phyloP scores from a whole-genome alignment of 2,113 vertebrate species.

The Colius striatus region DNA sequence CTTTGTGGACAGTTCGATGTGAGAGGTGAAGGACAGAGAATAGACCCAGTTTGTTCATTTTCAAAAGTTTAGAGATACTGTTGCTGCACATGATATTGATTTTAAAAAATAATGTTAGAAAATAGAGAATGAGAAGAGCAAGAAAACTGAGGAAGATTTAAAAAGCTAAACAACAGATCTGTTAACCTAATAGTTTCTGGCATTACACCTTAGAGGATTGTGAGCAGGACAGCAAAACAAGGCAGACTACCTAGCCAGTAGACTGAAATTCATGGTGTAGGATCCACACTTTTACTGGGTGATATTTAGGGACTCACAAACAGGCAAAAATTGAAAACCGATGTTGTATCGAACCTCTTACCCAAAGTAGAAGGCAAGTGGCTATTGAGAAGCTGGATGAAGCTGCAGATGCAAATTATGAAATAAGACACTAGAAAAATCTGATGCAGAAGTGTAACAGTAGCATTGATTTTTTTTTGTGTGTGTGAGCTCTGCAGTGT shows the following conservation, averaged over 20 bases:
- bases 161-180: neutral
- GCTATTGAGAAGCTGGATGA: neutral
- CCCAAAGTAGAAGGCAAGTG: neutral
- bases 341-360: neutral
- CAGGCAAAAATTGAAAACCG: neutral
- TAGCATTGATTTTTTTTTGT: neutral
- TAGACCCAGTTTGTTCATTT: neutral
- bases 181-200: neutral
- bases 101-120: neutral
- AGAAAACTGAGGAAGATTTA: neutral
- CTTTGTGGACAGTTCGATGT: neutral
- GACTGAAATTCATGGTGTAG: neutral
- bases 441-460: neutral
- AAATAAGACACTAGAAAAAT: neutral
- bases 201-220: neutral
- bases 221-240: neutral
- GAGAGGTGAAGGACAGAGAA: neutral
- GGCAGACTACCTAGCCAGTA: neutral
- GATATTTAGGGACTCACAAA: neutral
- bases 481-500: accelerated
- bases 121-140: neutral
- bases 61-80: neutral
- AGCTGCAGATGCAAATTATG: neutral
- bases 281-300: neutral
- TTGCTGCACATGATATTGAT: neutral